Conservation (phyloP, 2,113 vertebrate species). For the Epinephelus moara region DNA sequence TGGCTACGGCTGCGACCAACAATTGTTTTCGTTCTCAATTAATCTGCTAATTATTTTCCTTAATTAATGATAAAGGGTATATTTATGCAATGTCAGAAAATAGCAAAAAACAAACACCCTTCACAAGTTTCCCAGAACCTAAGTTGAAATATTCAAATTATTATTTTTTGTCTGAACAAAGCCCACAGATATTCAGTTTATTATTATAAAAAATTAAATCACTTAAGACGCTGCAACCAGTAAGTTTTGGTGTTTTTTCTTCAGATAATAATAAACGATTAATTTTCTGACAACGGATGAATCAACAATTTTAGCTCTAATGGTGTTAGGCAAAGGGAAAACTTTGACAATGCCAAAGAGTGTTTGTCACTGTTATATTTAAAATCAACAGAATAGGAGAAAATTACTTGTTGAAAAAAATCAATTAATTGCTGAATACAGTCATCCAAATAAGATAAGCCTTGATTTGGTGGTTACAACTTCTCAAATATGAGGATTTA, state of each 20-base stretch:
- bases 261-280: not conserved
- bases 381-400: not conserved
- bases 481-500: not conserved
- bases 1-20: too few relatives aligned
- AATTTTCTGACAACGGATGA: not conserved
- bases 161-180: not conserved
- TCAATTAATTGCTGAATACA: not conserved
- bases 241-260: not conserved
- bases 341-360: not conserved
- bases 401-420: not conserved
- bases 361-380: not conserved
- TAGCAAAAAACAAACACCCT: not conserved
- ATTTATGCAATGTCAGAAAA: not conserved
- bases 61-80: not conserved
- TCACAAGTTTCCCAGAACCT: not conserved
- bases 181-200: not conserved
- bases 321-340: not conserved
- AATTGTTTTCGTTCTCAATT: not conserved
- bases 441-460: not conserved
- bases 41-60: not conserved
- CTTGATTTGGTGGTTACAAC: not conserved
- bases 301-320: not conserved
- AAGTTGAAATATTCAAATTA: not conserved
- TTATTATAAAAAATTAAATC: not conserved
- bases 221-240: not conserved